Evolutionary conservation across 2,113 vertebrate species (phyloP), one percentile per base, ranked within the genome.

Genomic region (Eulacestoma nigropectus): DNA sequence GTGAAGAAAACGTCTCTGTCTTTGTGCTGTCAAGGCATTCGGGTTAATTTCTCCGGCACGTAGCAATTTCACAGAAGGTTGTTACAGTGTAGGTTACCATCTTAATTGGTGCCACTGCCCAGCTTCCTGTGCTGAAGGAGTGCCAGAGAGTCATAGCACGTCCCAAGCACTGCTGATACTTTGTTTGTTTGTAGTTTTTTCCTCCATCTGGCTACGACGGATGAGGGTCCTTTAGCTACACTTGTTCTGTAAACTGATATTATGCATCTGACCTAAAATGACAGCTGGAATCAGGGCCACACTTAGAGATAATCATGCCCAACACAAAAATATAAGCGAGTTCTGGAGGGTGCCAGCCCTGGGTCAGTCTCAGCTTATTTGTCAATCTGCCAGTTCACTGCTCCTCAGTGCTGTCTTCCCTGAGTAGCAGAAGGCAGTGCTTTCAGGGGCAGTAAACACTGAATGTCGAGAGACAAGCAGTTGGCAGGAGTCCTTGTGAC

Each of bases 351-450:
- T 97, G 96, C 92, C 96, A 94, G 92, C 92, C 90, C 95, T 92
- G 90, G 96, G 96, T 97, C 96, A 96, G 93, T 95, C 96, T 96
- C 92, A 93, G 96, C 96, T 92, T 90, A 95, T 96, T 95, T 96
- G 96, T 97, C 96, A 97, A 94, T 91, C 96, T 97, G 96, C 96
- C 96, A 96, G 95, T 92, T 97, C 92, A 90, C 64, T 90, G 92
- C 95, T 96, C 88, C 90, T 95, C 80, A 25, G 86, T n/a, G 86
- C 80, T 94, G 73, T 68, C 80, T 77, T 88, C 74, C 57, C 83
- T 0, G 11, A 60, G 73, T 60, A 92, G 92, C 96, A 95, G 95
- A 96, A 97, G 95, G 96, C 93, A 84, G 83, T 53, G 93, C 93
- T 94, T 96, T 96, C 96, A 90, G 90, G 90, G 93, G 80, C 75